Evolutionary conservation across 2,797 vertebrate genomes (phyloP).

Genomic region (Salmo trutta): DNA sequence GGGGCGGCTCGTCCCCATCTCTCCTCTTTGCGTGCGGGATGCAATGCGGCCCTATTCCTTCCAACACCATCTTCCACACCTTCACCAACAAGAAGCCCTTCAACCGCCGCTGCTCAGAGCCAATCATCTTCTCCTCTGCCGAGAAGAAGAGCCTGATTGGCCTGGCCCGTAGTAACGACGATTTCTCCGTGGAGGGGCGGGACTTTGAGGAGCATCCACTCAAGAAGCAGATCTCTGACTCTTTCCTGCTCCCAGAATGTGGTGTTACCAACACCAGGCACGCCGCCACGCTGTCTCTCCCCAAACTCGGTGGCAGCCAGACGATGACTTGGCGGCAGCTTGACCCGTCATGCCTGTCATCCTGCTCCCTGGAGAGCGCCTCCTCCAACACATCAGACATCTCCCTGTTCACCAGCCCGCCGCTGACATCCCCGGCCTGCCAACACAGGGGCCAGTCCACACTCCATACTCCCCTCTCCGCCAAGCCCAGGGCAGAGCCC

Average conservation of each 20-base stretch:
- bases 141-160: constrained; percentile 58
- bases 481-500: constrained; percentile 63
- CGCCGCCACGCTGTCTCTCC: constrained; percentile 32
- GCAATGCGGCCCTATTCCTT: constrained; percentile 33
- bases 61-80: constrained; percentile 59
- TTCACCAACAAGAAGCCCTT: constrained; percentile 41
- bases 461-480: constrained; percentile 69
- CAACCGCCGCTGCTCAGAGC: constrained; percentile 88
- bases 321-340: constrained; percentile 25
- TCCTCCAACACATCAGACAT: constrained; percentile 79
- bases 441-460: constrained; percentile 68
- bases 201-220: constrained; percentile 63
- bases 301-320: constrained; percentile 57
- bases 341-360: constrained; percentile 69
- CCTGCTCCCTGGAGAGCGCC: constrained; percentile 79
- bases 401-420: constrained; percentile 85
- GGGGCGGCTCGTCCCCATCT: constrained; percentile 43
- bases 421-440: constrained; percentile 77
- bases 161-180: constrained; percentile 85
- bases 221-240: constrained; percentile 78
- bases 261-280: constrained; percentile 37
- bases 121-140: constrained; percentile 70
- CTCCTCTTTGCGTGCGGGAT: constrained; percentile 35
- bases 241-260: constrained; percentile 59
- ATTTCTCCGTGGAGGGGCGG: constrained; percentile 68